These are phyloP conservation scores for Danaus chrysippus DNA, from an alignment of 2,888 invertebrate genomes.

Conservation along the genomic window DNA sequence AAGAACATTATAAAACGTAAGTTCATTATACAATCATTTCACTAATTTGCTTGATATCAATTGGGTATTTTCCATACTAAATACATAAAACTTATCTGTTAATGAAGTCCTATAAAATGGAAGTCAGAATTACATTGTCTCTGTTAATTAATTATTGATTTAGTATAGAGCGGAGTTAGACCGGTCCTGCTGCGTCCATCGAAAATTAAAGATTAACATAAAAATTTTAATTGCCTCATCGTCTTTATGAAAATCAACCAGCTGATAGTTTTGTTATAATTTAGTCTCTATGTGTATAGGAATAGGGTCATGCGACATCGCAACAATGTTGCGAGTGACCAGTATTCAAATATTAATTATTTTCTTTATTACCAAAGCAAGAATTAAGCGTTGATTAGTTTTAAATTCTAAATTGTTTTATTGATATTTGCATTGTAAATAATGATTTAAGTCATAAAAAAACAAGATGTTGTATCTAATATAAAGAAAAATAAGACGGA, in stretches of 20 bases:
- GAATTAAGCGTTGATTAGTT: conserved; percentile 4
- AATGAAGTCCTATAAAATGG: conserved; percentile 36
- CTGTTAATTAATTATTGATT: conserved; percentile 60
- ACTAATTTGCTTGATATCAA: conserved; percentile 18
- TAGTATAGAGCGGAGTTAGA: conserved; percentile 47
- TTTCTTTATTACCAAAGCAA: conserved; percentile 20
- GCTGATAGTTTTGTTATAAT: conserved; percentile 2
- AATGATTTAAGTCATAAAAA: not conserved
- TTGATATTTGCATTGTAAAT: conserved; percentile 6
- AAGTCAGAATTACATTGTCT: conserved; percentile 56
- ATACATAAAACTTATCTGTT: conserved; percentile 11
- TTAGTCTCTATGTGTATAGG: conserved; percentile 2
- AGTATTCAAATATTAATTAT: conserved; percentile 28
- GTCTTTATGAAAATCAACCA: conserved; percentile 45
- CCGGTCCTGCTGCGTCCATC: conserved; percentile 51
- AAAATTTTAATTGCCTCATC: conserved; percentile 67
- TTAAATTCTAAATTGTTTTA: conserved; percentile 14
- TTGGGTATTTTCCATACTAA: conserved; percentile 20
- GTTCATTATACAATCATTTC: conserved; percentile 12
- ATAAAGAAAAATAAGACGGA: too few species aligned
- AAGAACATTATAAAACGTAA: conserved; percentile 9
- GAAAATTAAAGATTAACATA: conserved; percentile 59
- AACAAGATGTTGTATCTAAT: too few species aligned
- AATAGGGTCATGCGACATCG: not conserved
- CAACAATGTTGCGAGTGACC: conserved; percentile 7